Percentiles rank a stretch among this genome's conserved stretches.
These are phyloP conservation scores for Hylia prasina DNA, from an alignment of 2,113 vertebrate species.

Conservation along the genomic window DNA sequence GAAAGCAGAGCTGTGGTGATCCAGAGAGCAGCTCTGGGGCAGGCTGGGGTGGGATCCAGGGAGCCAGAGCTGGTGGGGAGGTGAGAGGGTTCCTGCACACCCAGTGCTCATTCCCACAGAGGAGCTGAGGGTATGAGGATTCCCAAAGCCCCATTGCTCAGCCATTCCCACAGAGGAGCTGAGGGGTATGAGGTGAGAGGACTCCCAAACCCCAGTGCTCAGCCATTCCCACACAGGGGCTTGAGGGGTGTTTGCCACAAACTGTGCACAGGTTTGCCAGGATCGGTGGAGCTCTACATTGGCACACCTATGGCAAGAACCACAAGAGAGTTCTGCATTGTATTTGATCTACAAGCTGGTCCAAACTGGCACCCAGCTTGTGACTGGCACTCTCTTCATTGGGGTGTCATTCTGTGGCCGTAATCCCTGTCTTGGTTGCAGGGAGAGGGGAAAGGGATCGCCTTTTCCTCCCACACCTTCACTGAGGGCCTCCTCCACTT, in stretches of 20 bases:
- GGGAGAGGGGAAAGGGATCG: not conserved
- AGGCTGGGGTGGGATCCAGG: not conserved
- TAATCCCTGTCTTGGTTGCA: not conserved
- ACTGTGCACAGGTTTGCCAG: not conserved
- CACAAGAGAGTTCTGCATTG: not conserved
- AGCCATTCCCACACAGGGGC: not conserved
- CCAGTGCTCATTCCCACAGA: not conserved
- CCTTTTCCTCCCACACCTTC: not conserved
- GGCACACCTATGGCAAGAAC: fast-evolving
- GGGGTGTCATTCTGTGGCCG: fast-evolving
- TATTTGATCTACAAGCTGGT: not conserved
- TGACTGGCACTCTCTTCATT: not conserved
- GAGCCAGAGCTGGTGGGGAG: not conserved
- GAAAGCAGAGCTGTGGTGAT: not conserved
- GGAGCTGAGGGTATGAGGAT: not conserved
- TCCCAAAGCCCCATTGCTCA: not conserved
- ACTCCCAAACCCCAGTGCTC: not conserved
- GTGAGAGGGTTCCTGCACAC: not conserved
- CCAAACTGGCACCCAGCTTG: not conserved
- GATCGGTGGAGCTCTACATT: not conserved
- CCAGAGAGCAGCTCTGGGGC: slow-evolving; percentile 2
- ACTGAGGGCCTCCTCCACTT: not conserved
- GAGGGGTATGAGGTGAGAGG: not conserved
- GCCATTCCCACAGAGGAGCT: not conserved
- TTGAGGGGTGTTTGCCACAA: not conserved